A percentile compares a stretch with the other conserved stretches of the same genome.
Evolutionary conservation across 2,797 vertebrate genomes (phyloP).

Genomic region (Orestias chungarensis): DNA sequence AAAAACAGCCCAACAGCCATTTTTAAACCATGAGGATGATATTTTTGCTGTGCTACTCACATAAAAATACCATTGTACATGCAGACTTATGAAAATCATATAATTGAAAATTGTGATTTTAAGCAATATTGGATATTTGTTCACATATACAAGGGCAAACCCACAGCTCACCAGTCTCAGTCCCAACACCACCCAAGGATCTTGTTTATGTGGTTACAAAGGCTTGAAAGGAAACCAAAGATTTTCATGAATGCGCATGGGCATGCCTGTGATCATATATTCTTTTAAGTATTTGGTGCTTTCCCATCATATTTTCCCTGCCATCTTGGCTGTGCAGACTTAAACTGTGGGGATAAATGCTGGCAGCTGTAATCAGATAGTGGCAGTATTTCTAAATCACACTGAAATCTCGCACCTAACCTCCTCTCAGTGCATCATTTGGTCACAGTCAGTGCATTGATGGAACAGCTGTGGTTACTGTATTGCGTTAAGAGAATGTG

Average conservation of each 20-base stretch:
- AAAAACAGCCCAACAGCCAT: conserved; percentile 35
- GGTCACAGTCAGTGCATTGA: conserved; percentile 65
- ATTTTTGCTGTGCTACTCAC: conserved; percentile 44
- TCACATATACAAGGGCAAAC: conserved; percentile 21
- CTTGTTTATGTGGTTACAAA: conserved; percentile 42
- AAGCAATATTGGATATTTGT: conserved; percentile 27
- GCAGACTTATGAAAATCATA: conserved; percentile 59
- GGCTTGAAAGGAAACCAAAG: conserved; percentile 43
- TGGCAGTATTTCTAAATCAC: conserved; percentile 70
- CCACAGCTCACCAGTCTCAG: conserved; percentile 48
- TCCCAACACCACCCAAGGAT: conserved; percentile 48
- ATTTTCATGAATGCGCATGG: conserved; percentile 41
- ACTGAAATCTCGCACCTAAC: conserved; percentile 42
- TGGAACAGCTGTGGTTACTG: conserved; percentile 39
- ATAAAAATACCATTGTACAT: conserved; percentile 60
- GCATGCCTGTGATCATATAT: conserved; percentile 54
- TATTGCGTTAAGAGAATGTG: conserved; percentile 66
- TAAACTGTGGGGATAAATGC: conserved; percentile 48
- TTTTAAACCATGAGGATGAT: conserved; percentile 40
- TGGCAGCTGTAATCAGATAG: conserved; percentile 51
- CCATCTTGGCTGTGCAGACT: conserved; percentile 55
- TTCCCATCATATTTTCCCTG: conserved; percentile 31
- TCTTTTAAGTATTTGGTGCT: conserved; percentile 19
- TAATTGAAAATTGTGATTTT: conserved; percentile 49
- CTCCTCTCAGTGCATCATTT: conserved; percentile 59